A percentile compares a stretch with the other conserved stretches of the same genome.
These are phyloP conservation scores for Drosophila simulans DNA, from an alignment of 1,140 invertebrate species.

Conservation along the genomic window DNA sequence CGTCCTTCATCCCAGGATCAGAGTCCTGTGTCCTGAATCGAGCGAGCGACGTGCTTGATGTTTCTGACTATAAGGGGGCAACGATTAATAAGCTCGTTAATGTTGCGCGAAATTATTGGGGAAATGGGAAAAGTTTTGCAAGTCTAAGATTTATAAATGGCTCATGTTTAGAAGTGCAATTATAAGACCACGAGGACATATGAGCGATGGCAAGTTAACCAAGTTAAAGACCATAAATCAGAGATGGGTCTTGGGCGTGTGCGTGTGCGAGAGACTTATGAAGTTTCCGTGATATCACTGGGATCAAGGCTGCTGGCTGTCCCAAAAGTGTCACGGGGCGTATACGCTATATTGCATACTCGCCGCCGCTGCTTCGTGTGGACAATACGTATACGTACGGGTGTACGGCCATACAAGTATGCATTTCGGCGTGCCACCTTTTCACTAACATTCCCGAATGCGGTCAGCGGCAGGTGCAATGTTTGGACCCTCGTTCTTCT, in stretches of 20 bases:
- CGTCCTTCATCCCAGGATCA: constrained; percentile 21
- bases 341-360: constrained; percentile 60
- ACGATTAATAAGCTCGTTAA: constrained; percentile 79
- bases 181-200: constrained; percentile 49
- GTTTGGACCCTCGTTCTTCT: constrained; percentile 13
- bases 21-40: constrained; percentile 17
- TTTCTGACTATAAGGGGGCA: constrained; percentile 11
- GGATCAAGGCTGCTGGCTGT: constrained; percentile 21
- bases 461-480: constrained; percentile 52
- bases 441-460: constrained; percentile 31
- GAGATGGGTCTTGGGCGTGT: constrained; percentile 30
- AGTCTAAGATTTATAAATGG: constrained; percentile 72
- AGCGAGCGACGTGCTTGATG: constrained; percentile 26
- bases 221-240: constrained; percentile 68
- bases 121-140: constrained; percentile 75
- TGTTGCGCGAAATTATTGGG: constrained; percentile 72
- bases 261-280: constrained; percentile 25
- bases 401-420: neutral
- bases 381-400: constrained; percentile 36
- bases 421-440: constrained; percentile 18
- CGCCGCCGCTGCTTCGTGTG: constrained; percentile 10
- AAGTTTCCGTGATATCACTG: constrained; percentile 27
- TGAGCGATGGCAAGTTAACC: constrained; percentile 54
- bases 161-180: constrained; percentile 48
- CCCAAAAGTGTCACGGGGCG: constrained; percentile 36